Evolutionary conservation across 1,140 invertebrate genomes (phyloP), one percentile per base, ranked within the genome.

Genomic region (Whitmania pigra): DNA sequence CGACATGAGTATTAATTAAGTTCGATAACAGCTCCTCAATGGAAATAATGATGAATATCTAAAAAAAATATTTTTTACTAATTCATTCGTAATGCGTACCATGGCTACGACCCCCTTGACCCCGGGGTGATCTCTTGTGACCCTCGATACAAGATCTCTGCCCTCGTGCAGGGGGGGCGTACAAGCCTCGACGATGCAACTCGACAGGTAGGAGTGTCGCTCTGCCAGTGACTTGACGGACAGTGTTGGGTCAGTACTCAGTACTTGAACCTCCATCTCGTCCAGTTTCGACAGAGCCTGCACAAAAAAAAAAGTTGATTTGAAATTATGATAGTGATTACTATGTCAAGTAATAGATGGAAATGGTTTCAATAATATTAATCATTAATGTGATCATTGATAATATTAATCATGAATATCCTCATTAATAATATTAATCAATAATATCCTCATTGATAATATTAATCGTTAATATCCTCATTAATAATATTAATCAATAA

Each of bases 191-290:
- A 88, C 87, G 49, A 89, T 84, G 69, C 86, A 84, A 76, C 83
- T 80, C 67, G 85, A 81, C 79, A 87, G 82, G 78, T 88, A 84
- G 75, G 85, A 82, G 78, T 89, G 88, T 69, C 88, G 83, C 78
- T 87, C 86, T 69, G 86, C 86, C 67, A 89, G 84, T 75, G 87
- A 85, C 4, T 85, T 77, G 7, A 88, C 88, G 74, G 86, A 87
- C 53, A 85, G 80, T 3, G 87, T 83, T 77, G 88, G 80, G 76
- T 83, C 81, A 75, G 76, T 77, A 40, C 86, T 88, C 54, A 86
- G 86, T 71, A 91, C 78, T 77, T 91, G 88, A 75, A 89, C 85
- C 83, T 91, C 89, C 15, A 91, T 80, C 78, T 91, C 88, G 79
- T 89, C 88, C 71, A 91, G 78, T 80, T 89, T 89, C 70, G 85